phyloP scores from a whole-genome alignment of 1,140 invertebrate species.

The Phortica variegata region DNA sequence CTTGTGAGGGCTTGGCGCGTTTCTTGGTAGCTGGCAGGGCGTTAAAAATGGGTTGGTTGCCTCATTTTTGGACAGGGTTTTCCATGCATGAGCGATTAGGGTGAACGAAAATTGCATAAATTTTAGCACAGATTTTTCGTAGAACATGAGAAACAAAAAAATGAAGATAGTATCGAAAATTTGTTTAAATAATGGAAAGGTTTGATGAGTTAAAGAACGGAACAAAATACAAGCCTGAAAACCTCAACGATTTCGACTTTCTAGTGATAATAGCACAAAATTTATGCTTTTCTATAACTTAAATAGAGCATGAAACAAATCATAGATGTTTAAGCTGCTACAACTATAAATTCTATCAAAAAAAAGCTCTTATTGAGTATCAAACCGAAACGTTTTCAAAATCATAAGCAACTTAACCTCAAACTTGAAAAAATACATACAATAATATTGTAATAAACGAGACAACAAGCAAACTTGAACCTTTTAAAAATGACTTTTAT shows the following conservation, averaged over 20 bases:
- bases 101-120: constrained; percentile 39
- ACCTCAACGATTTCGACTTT: too few species aligned
- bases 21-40: constrained; percentile 8
- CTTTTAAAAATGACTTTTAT: not conserved
- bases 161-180: constrained; percentile 34
- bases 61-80: constrained; percentile 2
- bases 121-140: constrained; percentile 43
- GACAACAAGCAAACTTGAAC: too few species aligned
- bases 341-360: not conserved
- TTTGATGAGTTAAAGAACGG: constrained; percentile 14
- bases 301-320: not conserved
- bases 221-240: too few species aligned
- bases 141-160: constrained; percentile 23
- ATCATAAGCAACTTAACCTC: constrained; percentile 29
- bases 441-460: not conserved
- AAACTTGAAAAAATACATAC: constrained; percentile 31
- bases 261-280: constrained; percentile 18
- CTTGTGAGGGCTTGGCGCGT: not conserved
- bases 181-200: constrained; percentile 9
- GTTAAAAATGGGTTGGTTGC: constrained; percentile 21
- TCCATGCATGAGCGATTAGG: constrained; percentile 25
- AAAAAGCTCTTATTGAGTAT: not conserved
- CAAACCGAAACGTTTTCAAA: constrained; percentile 17
- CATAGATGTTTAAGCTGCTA: too few species aligned
- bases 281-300: not conserved